phyloP scores from a whole-genome alignment of 2,888 invertebrate species.

The Euspilapteryx auroguttella region DNA sequence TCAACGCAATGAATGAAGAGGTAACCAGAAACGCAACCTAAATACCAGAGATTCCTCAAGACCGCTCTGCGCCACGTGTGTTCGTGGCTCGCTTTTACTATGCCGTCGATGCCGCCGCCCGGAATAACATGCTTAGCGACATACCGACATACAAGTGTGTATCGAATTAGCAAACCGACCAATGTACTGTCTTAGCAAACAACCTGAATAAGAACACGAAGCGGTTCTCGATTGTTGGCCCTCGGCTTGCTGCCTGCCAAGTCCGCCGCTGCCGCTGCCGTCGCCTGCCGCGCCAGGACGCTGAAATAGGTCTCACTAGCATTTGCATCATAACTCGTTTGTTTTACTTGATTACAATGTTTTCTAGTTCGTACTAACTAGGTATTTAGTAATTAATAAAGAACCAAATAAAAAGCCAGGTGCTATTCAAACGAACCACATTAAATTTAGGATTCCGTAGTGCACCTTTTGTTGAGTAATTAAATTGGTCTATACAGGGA shows the following conservation, averaged over 20 bases:
- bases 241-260: not conserved
- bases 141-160: constrained; percentile 24
- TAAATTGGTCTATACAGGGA: no score
- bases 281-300: not conserved
- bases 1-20: constrained; percentile 57
- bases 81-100: constrained; percentile 36
- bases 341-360: no score
- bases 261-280: not conserved
- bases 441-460: no score
- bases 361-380: no score
- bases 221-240: not conserved
- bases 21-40: constrained; percentile 55
- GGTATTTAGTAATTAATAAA: no score
- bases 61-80: constrained; percentile 41
- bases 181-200: constrained; percentile 9
- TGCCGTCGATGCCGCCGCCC: constrained; percentile 26
- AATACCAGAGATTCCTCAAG: constrained; percentile 53
- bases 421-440: no score
- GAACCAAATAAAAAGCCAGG: no score
- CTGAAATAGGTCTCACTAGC: no score
- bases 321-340: no score
- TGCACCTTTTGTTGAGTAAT: no score
- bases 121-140: constrained; percentile 38
- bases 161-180: constrained; percentile 29
- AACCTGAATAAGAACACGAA: constrained; percentile 1